Conservation (phyloP, 2,888 invertebrate species). For the Protophormia terraenovae region DNA sequence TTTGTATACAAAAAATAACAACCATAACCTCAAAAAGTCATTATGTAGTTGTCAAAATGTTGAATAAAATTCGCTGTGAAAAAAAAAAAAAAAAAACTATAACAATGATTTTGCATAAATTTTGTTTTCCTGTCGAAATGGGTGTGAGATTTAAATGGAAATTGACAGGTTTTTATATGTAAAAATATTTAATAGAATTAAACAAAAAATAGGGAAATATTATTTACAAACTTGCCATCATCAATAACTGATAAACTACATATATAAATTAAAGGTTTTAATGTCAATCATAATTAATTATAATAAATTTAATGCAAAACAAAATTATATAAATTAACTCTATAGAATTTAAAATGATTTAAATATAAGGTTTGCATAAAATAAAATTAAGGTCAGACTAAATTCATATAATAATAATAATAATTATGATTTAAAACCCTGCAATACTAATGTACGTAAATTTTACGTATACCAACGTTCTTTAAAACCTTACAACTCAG, state of each 20-base stretch:
- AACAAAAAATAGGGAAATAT: not conserved
- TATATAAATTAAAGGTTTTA: not conserved
- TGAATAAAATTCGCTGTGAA: not conserved
- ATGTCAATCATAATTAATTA: constrained; percentile 32
- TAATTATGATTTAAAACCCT: no score
- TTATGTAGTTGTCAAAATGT: constrained; percentile 50
- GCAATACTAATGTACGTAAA: no score
- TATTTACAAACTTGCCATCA: not conserved
- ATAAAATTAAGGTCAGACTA: no score
- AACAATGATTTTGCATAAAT: constrained; percentile 45
- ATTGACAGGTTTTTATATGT: constrained; percentile 37
- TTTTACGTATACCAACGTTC: no score
- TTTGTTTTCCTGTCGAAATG: not conserved
- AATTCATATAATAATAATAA: no score
- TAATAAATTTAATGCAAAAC: no score
- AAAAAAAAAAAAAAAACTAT: not conserved
- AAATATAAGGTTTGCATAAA: no score
- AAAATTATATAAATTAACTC: no score
- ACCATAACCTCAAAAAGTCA: constrained; percentile 50
- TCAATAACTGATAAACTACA: not conserved
- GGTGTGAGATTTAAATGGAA: constrained; percentile 50
- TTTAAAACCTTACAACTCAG: no score
- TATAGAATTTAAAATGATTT: no score
- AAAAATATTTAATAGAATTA: not conserved
- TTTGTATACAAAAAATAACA: not conserved